Base-by-base conservation (phyloP, 1,140 invertebrate genomes). In the Babylonia areolata region DNA sequence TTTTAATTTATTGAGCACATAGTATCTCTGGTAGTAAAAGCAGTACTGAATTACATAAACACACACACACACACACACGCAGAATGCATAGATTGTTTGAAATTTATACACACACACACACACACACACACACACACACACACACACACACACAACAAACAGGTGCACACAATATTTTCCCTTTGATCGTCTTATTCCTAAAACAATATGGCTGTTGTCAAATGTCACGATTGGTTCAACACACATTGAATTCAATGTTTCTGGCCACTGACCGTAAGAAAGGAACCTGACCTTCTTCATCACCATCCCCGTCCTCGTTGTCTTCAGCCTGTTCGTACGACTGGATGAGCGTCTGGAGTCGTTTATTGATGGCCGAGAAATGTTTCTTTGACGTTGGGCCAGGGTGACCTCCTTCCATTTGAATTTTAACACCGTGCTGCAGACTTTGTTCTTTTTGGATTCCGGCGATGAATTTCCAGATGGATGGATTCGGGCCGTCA, bases 261-360 rank as follows among this genome's bases (percentile, higher is more conserved):
- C 64, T 71, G 64, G 64, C 6, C 64, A 71, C 64, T 71, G 64
- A 71, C 64, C 64, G 23, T 71, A 71, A 71, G 64, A 71, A 71
- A 71, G 23, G 64, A 71, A 71, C 64, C 64, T 71, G 5, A 23
- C 6, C 64, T 5, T 71, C 23, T 71, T 71, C 64, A 71, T 71
- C 64, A 23, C 23, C 31, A 71, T 71, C 42, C 42, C 5, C 5
- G 42, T 46, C 42, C 42, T 46, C 42, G 42, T 46, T 46, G 42
- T 46, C 42, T 46, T 46, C 42, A 46, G n/a, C 73, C 73, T 33
- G 73, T 77, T 77, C 73, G 73, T 77, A 77, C 73, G 73, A 77
- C 73, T 77, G 73, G 73, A 77, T 77, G 73, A 77, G 17, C 73
- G 73, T 77, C 73, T 77, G 73, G 73, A 77, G 73, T 46, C 64